Evolutionary conservation across 2,113 vertebrate genomes (phyloP).

Genomic region (Fulmarus glacialis): DNA sequence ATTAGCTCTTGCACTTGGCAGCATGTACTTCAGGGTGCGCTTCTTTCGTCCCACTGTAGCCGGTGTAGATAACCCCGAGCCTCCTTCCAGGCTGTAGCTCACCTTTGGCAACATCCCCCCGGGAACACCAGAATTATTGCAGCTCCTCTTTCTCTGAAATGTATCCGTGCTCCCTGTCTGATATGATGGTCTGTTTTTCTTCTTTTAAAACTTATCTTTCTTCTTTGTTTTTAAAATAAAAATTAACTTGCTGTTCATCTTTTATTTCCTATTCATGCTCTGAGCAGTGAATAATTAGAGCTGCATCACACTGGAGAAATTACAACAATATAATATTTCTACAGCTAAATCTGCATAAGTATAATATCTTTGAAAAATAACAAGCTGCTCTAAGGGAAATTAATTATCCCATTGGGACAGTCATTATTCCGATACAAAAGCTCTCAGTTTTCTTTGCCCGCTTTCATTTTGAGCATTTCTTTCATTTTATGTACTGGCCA

Average conservation of each 20-base stretch:
- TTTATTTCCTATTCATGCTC: constrained; percentile 16
- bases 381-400: constrained; percentile 29
- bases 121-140: neutral
- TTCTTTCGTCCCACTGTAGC: neutral
- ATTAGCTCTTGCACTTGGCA: neutral
- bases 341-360: constrained; percentile 33
- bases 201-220: neutral
- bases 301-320: constrained; percentile 3
- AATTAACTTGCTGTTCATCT: neutral
- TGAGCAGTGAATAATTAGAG: constrained; percentile 33
- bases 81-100: neutral
- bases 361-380: constrained; percentile 48
- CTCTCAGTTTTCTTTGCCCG: neutral
- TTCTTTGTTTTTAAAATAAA: neutral
- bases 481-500: neutral
- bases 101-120: neutral
- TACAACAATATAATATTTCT: constrained; percentile 15
- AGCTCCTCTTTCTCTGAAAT: neutral
- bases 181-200: neutral
- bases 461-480: neutral
- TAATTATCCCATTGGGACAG: constrained; percentile 41
- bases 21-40: neutral
- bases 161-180: fast-evolving
- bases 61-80: neutral
- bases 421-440: constrained; percentile 15